Percentiles rank a stretch among this genome's conserved stretches.
Evolutionary conservation across 1,140 invertebrate species (phyloP).

Genomic region (Lutraria rhynchaena): DNA sequence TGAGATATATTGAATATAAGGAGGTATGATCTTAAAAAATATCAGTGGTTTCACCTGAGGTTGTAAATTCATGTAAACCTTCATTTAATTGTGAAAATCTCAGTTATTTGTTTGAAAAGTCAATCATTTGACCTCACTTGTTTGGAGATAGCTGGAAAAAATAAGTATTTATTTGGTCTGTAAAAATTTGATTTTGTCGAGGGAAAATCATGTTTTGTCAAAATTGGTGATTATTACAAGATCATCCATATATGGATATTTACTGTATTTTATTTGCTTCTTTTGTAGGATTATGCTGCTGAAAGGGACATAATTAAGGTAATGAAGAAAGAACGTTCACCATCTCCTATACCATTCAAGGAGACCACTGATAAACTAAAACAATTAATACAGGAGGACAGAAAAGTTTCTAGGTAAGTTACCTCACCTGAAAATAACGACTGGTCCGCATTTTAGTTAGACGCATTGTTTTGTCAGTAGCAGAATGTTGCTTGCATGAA

Average conservation of each 20-base stretch:
- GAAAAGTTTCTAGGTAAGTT: conserved; percentile 31
- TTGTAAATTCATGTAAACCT: neutral
- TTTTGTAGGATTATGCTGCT: conserved; percentile 1
- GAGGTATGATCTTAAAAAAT: conserved; percentile 26
- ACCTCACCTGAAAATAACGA: too few species aligned
- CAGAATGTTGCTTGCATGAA: too few species aligned
- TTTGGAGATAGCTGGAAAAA: too few species aligned
- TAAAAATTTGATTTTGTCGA: too few species aligned
- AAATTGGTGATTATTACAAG: too few species aligned
- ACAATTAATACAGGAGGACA: conserved; percentile 72
- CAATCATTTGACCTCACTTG: too few species aligned
- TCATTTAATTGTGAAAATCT: neutral
- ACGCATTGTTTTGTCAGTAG: too few species aligned
- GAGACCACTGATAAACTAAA: conserved; percentile 71
- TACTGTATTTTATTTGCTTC: too few species aligned
- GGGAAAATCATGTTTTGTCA: too few species aligned
- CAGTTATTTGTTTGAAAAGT: neutral
- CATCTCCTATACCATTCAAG: conserved; percentile 48
- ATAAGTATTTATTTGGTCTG: too few species aligned
- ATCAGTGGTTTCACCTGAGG: neutral
- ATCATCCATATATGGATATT: too few species aligned
- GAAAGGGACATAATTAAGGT: neutral
- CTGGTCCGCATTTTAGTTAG: too few species aligned
- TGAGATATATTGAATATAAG: conserved; percentile 86
- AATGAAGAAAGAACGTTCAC: conserved; percentile 35